Conservation (phyloP, 1,140 invertebrate genomes). For the Musca domestica region DNA sequence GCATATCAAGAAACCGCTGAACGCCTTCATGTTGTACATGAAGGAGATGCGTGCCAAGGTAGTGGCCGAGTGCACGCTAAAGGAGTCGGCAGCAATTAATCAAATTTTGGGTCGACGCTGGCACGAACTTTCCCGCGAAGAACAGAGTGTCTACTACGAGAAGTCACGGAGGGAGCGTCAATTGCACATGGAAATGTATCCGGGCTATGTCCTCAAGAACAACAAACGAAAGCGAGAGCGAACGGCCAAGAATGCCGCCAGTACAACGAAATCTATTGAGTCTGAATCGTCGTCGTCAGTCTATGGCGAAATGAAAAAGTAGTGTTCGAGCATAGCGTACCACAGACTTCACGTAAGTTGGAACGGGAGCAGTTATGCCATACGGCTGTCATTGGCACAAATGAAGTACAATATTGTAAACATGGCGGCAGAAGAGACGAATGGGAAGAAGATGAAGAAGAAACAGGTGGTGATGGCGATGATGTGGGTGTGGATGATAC, state of each 20-base stretch:
- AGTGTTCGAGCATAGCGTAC: no score
- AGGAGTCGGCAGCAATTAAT: constrained; percentile 98
- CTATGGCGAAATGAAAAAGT: no score
- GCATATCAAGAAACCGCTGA: constrained; percentile 99
- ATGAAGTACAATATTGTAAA: neutral
- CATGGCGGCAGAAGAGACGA: constrained; percentile 51
- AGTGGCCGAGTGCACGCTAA: constrained; percentile 96
- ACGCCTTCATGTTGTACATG: constrained; percentile 99
- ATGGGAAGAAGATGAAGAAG: constrained; percentile 72
- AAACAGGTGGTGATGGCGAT: constrained; percentile 75
- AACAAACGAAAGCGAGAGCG: constrained; percentile 98
- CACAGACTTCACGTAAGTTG: constrained; percentile 72
- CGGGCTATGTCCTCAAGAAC: constrained; percentile 96
- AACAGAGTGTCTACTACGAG: constrained; percentile 99
- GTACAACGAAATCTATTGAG: constrained; percentile 99
- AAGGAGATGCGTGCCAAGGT: constrained; percentile 99
- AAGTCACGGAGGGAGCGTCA: constrained; percentile 98
- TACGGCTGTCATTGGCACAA: constrained; percentile 64
- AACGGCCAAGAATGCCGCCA: constrained; percentile 89
- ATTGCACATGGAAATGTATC: constrained; percentile 97
- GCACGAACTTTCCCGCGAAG: constrained; percentile 97
- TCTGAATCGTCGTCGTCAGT: constrained; percentile 58
- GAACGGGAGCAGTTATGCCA: constrained; percentile 94
- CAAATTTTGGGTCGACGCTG: constrained; percentile 98
- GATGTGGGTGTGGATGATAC: constrained; percentile 40